A percentile compares a stretch with the other conserved stretches of the same genome.
Evolutionary conservation across 2,888 invertebrate genomes (phyloP).

Genomic region (Rhopalosiphum nymphaeae): DNA sequence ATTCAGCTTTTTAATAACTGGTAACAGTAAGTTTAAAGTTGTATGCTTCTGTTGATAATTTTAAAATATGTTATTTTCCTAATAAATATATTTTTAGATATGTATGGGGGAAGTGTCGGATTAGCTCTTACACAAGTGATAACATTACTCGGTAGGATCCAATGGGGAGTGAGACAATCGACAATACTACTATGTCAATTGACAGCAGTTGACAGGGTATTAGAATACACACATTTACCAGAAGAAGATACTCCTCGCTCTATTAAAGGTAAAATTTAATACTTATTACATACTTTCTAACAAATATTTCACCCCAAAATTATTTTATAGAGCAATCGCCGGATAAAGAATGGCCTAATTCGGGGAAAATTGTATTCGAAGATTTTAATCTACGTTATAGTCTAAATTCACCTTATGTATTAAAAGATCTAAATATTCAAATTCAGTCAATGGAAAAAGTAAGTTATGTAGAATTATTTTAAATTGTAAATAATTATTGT

Average conservation of each 20-base stretch:
- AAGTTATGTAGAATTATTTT: not conserved
- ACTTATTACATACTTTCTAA: not conserved
- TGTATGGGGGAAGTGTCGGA: slow-evolving; percentile 80
- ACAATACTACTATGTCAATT: slow-evolving; percentile 89
- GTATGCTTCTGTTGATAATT: too few species aligned
- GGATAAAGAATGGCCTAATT: slow-evolving; percentile 78
- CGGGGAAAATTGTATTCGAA: slow-evolving; percentile 80
- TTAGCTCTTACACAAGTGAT: slow-evolving; percentile 85
- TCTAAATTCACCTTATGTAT: slow-evolving; percentile 79
- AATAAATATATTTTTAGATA: slow-evolving; percentile 31
- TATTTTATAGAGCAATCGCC: not conserved
- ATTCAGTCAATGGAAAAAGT: slow-evolving; percentile 77
- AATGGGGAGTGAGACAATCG: slow-evolving; percentile 94
- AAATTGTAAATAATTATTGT: not conserved
- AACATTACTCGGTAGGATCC: slow-evolving; percentile 82
- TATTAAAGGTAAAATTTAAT: slow-evolving; percentile 67
- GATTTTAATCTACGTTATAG: slow-evolving; percentile 81
- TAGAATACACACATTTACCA: slow-evolving; percentile 83
- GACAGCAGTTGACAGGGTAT: slow-evolving; percentile 90
- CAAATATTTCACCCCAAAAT: not conserved
- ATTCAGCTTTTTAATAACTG: slow-evolving; percentile 81
- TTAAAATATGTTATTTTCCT: too few species aligned
- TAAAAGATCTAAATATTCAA: slow-evolving; percentile 79
- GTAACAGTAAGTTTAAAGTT: slow-evolving; percentile 64
- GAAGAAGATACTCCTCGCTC: slow-evolving; percentile 71